Percentiles rank a stretch among this genome's conserved stretches.
These are phyloP conservation scores for Brachyptera putata DNA, from an alignment of 2,888 invertebrate species.

Conservation along the genomic window DNA sequence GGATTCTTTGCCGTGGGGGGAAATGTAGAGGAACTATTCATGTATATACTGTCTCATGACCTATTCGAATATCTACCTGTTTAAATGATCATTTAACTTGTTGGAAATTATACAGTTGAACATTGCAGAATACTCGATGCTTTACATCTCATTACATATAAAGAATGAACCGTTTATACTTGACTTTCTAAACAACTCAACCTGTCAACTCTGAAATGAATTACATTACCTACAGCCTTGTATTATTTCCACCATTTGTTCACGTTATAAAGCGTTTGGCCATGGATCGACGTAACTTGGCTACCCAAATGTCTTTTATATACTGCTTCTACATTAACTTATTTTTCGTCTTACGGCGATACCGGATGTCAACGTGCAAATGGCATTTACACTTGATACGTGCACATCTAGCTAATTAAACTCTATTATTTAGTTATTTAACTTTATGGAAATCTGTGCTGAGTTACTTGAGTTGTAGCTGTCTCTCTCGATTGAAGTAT, in stretches of 20 bases:
- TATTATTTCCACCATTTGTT: slow-evolving; percentile 1
- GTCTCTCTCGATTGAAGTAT: not conserved
- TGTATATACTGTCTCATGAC: no score
- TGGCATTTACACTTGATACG: not conserved
- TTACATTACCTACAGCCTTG: slow-evolving; percentile 7
- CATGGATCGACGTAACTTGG: not conserved
- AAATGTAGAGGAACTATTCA: no score
- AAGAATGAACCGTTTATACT: not conserved
- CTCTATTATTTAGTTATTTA: slow-evolving; percentile 5
- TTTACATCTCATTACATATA: slow-evolving; percentile 2
- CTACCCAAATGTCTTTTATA: not conserved
- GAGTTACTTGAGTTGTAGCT: not conserved
- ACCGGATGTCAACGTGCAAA: not conserved
- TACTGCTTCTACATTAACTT: not conserved
- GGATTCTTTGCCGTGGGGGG: no score
- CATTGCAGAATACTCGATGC: no score
- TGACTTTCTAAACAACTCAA: not conserved
- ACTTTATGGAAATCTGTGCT: not conserved
- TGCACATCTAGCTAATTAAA: no score
- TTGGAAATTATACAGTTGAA: no score
- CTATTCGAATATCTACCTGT: no score
- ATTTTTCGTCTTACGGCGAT: not conserved
- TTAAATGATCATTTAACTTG: no score
- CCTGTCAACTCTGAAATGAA: not conserved
- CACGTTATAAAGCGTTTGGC: not conserved